A percentile compares a stretch with the other conserved stretches of the same genome.
Evolutionary conservation across 2,797 vertebrate species (phyloP).

Genomic region (Columba guinea): DNA sequence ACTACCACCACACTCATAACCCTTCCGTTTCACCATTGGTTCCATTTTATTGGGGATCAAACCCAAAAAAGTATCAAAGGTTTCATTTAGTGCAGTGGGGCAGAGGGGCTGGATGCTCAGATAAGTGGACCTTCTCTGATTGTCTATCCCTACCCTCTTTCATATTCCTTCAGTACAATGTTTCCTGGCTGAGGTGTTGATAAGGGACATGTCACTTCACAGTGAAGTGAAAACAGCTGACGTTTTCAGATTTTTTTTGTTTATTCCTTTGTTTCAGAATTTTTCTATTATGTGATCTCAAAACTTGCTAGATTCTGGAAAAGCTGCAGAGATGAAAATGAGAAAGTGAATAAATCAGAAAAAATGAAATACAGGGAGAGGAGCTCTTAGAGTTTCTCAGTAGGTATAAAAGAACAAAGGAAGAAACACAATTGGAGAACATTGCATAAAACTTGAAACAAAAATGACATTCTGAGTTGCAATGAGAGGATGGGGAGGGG

Average conservation of each 20-base stretch:
- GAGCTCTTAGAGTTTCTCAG: not conserved
- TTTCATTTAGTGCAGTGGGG: not conserved
- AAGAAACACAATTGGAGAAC: fast-evolving
- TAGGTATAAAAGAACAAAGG: not conserved
- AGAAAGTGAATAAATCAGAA: not conserved
- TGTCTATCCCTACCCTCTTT: not conserved
- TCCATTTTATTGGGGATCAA: not conserved
- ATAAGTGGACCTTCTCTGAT: not conserved
- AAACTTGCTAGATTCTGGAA: not conserved
- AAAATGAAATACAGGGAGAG: not conserved
- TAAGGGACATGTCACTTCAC: not conserved
- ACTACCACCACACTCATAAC: not conserved
- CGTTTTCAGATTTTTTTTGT: not conserved
- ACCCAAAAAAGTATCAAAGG: not conserved
- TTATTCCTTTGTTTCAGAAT: not conserved
- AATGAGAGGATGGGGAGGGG: not conserved
- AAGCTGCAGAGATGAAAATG: not conserved
- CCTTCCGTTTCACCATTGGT: not conserved
- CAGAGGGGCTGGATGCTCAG: not conserved
- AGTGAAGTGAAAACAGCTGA: not conserved
- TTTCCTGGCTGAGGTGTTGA: not conserved
- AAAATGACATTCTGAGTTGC: not conserved
- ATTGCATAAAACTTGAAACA: not conserved
- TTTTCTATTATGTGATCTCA: not conserved
- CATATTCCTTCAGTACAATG: not conserved